A percentile compares a stretch with the other conserved stretches of the same genome.
phyloP scores from a whole-genome alignment of 2,113 vertebrate genomes.

The Dromas ardeola region DNA sequence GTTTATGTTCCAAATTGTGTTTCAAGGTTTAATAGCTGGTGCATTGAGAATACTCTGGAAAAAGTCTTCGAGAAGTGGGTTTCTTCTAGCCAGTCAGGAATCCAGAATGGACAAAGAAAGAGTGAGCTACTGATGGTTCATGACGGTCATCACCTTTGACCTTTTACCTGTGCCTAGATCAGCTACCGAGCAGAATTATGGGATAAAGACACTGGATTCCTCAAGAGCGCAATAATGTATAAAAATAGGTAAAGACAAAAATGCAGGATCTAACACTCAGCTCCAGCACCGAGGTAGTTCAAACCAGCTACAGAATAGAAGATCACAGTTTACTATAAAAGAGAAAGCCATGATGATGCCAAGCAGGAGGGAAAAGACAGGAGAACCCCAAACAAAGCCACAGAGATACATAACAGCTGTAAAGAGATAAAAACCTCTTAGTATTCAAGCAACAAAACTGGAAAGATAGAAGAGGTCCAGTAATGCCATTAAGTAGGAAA shows the following conservation, averaged over 20 bases:
- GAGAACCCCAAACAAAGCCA: neutral
- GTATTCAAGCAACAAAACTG: neutral
- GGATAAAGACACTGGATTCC: neutral
- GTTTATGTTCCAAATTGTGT: conserved; percentile 53
- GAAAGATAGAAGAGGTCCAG: neutral
- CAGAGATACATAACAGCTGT: neutral
- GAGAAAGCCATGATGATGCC: neutral
- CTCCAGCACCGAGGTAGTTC: neutral
- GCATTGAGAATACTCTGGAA: neutral
- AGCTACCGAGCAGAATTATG: neutral
- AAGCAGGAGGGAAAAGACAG: neutral
- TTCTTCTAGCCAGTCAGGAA: neutral
- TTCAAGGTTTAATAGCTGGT: conserved; percentile 58
- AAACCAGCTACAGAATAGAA: neutral
- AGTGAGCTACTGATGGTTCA: neutral
- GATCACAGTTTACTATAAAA: neutral
- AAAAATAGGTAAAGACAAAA: neutral
- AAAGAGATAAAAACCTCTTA: neutral
- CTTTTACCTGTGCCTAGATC: neutral
- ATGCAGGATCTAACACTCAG: neutral
- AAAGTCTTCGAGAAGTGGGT: neutral
- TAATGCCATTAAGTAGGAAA: neutral
- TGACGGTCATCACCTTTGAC: neutral
- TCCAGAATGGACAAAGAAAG: neutral
- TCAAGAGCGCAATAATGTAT: neutral